Conservation (phyloP, 2,888 invertebrate genomes). For the Brachyopa scutellaris region DNA sequence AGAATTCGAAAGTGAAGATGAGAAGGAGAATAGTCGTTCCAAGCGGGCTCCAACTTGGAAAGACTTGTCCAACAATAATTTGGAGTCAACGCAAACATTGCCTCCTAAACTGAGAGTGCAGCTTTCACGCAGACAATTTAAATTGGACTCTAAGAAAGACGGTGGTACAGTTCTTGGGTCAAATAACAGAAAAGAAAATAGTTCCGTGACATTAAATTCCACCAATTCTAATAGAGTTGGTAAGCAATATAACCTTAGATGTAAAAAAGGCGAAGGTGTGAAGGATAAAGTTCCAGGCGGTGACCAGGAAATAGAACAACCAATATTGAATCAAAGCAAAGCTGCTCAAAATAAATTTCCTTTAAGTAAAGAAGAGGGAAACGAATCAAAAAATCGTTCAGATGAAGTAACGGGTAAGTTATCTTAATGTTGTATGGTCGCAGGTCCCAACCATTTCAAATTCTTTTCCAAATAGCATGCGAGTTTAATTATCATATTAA, state of each 20-base stretch:
- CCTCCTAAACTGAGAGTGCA: not conserved
- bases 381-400: not conserved
- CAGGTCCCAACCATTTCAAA: no score
- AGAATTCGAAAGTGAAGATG: conserved; percentile 45
- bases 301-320: no score
- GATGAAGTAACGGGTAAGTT: not conserved
- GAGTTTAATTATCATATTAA: no score
- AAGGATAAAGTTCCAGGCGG: no score
- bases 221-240: not conserved
- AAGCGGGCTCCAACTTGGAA: conserved; percentile 56
- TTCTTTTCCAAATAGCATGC: no score
- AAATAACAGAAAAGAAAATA: not conserved
- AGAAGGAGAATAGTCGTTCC: conserved; percentile 3
- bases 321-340: no score
- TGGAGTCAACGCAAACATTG: no score
- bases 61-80: conserved; percentile 22
- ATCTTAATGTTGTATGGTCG: no score
- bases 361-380: not conserved
- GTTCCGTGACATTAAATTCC: not conserved
- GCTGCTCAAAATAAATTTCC: no score
- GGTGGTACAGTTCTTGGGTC: not conserved
- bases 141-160: no score
- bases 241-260: no score
- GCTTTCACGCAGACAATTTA: not conserved
- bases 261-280: no score